Base-by-base conservation (phyloP, 2,888 invertebrate genomes). In the Oxyteleia sp. region DNA sequence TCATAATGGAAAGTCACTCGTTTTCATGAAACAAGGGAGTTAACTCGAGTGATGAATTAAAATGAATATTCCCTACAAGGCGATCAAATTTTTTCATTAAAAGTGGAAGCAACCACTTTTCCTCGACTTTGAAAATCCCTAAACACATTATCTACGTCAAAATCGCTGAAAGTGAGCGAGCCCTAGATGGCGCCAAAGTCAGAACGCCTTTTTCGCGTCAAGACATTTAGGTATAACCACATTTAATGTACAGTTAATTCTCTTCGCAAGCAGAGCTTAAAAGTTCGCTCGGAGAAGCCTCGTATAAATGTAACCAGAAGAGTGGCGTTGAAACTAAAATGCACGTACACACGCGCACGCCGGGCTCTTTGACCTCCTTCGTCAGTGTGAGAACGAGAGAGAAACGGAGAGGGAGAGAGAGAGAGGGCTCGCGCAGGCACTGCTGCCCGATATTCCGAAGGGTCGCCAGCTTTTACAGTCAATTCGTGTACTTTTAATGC, bases 401-500 rank as follows among this genome's bases (percentile, higher is more conserved):
- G 38, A 11, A 38, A 38, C n/a, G n/a, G n/a, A 38, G 38, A 38
- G 45, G 1, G 13, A 35, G 38, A n/a, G 38, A 11, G n/a, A 38
- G 38, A 38, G n/a, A 38, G 38, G n/a, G 45, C 45, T 29, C 43
- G 41, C 45, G n/a, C 15, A 32, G 43, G 38, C 38, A 29, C 26
- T 32, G 38, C 35, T 64, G 51, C 16, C 55, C 49, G 55, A 71
- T 71, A 71, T 47, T 64, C 45, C 51, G 20, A 74, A 75, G 38
- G 32, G 45, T 53, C 18, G 13, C 16, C 26, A n/a, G 51, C 51
- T 57, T 76, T 76, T 66, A 66, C 38, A 41, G 41, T 76, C 66
- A 59, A 76, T 76, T 57, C 66, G 49, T 71, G 71, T 45, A 47
- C 59, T 76, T 76, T 82, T 66, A 82, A 76, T 76, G 57, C 51